Conservation (phyloP, 2,113 vertebrate species). For the Psilopsiagon aymara region DNA sequence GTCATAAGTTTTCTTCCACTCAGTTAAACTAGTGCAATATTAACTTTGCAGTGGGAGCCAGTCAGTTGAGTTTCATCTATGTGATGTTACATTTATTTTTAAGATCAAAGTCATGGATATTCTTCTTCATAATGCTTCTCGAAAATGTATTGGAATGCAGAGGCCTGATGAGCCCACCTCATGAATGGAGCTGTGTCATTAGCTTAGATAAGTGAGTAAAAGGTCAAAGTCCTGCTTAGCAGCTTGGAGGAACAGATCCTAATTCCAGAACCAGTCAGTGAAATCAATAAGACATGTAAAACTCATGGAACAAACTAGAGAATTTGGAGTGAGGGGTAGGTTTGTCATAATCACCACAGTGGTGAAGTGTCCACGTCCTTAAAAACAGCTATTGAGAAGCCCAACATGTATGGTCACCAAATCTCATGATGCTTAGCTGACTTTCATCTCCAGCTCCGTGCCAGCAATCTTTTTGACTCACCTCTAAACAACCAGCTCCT, state of each 20-base stretch:
- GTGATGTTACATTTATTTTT: background rate
- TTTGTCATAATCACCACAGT: background rate
- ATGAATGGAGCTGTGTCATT: background rate
- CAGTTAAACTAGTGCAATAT: background rate
- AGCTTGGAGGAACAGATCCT: background rate
- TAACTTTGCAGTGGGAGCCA: background rate
- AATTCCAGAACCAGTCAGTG: background rate
- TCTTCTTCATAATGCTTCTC: background rate
- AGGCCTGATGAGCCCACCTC: background rate
- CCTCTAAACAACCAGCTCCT: background rate
- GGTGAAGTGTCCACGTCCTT: background rate
- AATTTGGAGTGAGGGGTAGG: background rate
- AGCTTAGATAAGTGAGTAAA: background rate
- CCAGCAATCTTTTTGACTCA: background rate
- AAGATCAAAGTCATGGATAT: background rate
- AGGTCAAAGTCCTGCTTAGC: background rate
- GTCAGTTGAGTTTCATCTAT: background rate
- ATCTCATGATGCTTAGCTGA: background rate
- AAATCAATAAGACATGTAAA: background rate
- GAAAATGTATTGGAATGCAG: background rate
- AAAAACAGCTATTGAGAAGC: background rate
- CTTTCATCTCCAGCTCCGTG: background rate
- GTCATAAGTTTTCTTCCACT: background rate
- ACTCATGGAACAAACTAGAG: background rate
- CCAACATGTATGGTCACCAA: rapidly evolving